phyloP scores from a whole-genome alignment of 1,140 invertebrate genomes.

The Mercenaria mercenaria region DNA sequence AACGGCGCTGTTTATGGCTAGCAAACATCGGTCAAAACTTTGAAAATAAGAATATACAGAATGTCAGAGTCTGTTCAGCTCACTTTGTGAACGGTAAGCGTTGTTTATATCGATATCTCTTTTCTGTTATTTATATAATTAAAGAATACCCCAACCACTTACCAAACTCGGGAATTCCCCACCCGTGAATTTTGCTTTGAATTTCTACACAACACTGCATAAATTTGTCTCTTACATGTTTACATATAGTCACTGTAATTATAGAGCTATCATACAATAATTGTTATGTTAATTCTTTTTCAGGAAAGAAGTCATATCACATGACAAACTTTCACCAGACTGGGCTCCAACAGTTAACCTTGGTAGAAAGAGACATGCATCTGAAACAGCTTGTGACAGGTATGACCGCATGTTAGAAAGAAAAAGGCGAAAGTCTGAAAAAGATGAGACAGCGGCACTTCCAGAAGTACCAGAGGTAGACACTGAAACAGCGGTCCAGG shows the following conservation, averaged over 20 bases:
- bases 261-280: background rate
- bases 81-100: slow-evolving; percentile 26
- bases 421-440: background rate
- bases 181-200: no score
- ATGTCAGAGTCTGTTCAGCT: slow-evolving; percentile 21
- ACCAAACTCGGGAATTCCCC: no score
- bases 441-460: background rate
- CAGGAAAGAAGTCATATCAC: slow-evolving; percentile 3
- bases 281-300: background rate
- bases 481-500: background rate
- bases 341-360: background rate
- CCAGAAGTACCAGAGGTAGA: background rate
- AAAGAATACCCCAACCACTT: background rate
- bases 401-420: background rate
- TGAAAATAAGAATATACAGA: slow-evolving; percentile 18
- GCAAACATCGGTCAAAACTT: slow-evolving; percentile 24
- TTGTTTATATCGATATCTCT: background rate
- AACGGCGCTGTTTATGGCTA: background rate
- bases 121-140: background rate
- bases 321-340: background rate
- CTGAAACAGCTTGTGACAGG: background rate
- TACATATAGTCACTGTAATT: background rate
- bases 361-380: background rate
- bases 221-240: no score
- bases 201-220: no score